Evolutionary conservation across 2,113 vertebrate species (phyloP).

Genomic region (Dicerorhinus sumatrensis): DNA sequence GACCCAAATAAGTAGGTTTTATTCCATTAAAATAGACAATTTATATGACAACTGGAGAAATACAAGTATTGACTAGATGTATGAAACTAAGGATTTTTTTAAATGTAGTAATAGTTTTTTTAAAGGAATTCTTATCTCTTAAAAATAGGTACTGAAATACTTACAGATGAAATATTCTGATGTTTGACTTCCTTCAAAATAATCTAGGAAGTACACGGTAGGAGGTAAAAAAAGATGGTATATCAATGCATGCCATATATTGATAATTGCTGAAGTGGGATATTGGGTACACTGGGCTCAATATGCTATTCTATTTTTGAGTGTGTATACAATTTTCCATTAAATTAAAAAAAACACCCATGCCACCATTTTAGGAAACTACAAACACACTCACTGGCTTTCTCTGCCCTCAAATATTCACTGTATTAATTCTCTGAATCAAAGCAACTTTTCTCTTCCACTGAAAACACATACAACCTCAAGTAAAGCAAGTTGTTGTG

Average conservation of each 20-base stretch:
- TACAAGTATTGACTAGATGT: not conserved
- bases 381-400: not conserved
- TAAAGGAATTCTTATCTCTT: constrained; percentile 20
- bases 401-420: not conserved
- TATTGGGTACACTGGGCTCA: not conserved
- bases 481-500: constrained; percentile 25
- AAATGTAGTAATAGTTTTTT: not conserved
- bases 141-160: not conserved
- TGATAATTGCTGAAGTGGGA: not conserved
- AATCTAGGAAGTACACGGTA: not conserved
- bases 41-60: not conserved
- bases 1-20: not conserved
- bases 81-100: not conserved
- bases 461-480: constrained; percentile 38
- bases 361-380: not conserved
- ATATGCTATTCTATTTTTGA: not conserved
- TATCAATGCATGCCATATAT: not conserved
- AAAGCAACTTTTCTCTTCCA: constrained; percentile 17
- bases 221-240: not conserved
- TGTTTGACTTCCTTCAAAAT: not conserved
- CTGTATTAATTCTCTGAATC: constrained; percentile 36
- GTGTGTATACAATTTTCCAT: not conserved
- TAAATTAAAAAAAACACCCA: not conserved
- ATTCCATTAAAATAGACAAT: constrained; percentile 8
- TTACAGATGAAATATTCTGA: not conserved